Percentiles rank a stretch among this genome's conserved stretches.
Evolutionary conservation across 1,140 invertebrate species (phyloP).

Genomic region (Drosophila punjabiensis): DNA sequence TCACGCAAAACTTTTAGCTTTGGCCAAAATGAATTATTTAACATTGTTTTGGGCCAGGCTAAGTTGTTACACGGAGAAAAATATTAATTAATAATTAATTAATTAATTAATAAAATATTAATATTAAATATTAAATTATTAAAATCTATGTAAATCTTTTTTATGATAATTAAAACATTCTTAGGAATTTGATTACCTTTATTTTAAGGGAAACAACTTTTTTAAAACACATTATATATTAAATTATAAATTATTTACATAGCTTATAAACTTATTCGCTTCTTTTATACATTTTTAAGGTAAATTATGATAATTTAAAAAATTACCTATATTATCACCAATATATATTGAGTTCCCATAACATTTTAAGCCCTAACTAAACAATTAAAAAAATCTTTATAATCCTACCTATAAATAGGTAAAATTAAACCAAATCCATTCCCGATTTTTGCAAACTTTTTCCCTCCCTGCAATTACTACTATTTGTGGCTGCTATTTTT

Average conservation of each 20-base stretch:
- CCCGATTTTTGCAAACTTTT: background rate
- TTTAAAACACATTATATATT: background rate
- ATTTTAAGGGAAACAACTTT: background rate
- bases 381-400: background rate
- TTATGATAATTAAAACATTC: no score
- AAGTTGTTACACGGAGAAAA: constrained; percentile 15
- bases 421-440: background rate
- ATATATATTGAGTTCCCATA: background rate
- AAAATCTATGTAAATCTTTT: background rate
- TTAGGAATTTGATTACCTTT: background rate
- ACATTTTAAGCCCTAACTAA: background rate
- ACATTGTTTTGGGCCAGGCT: constrained; percentile 64
- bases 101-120: no score
- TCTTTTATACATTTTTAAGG: background rate
- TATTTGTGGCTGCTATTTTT: constrained; percentile 8
- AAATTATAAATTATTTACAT: background rate
- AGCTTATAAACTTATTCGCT: background rate
- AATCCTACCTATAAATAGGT: background rate
- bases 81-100: background rate
- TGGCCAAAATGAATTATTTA: constrained; percentile 76
- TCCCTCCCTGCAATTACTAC: background rate
- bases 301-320: background rate
- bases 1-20: constrained; percentile 73
- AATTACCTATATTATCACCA: background rate
- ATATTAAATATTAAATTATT: no score